phyloP scores from a whole-genome alignment of 2,797 vertebrate genomes.

The Sebastes hubbsi region DNA sequence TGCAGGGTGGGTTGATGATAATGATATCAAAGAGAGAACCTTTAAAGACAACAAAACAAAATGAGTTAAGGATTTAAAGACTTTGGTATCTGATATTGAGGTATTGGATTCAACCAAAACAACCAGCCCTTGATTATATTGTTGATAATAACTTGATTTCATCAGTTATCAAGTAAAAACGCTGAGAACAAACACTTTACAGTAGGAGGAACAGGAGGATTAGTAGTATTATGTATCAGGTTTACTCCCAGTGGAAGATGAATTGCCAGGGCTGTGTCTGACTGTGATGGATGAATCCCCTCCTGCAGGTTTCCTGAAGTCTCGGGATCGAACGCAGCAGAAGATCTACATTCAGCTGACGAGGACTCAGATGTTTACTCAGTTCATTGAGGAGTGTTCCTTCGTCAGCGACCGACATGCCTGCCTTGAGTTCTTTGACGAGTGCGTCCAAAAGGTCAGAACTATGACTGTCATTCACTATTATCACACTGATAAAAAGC shows the following conservation, averaged over 20 bases:
- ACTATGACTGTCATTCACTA: background rate
- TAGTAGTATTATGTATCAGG: too few relatives aligned
- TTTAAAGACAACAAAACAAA: too few relatives aligned
- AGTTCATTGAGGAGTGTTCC: constrained; percentile 96
- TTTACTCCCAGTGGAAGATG: too few relatives aligned
- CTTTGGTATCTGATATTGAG: too few relatives aligned
- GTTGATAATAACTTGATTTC: too few relatives aligned
- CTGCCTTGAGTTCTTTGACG: constrained; percentile 94
- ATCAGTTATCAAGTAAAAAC: too few relatives aligned
- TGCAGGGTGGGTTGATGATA: constrained; percentile 80
- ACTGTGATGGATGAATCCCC: background rate
- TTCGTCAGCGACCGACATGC: constrained; percentile 92
- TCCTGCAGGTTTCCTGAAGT: constrained; percentile 89
- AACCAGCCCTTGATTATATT: too few relatives aligned
- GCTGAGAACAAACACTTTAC: too few relatives aligned
- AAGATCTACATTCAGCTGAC: constrained; percentile 91
- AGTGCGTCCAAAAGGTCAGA: constrained; percentile 90
- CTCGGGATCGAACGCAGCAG: constrained; percentile 91
- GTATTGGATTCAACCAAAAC: background rate
- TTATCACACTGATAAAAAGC: background rate
- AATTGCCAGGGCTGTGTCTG: background rate
- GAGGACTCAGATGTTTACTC: constrained; percentile 94
- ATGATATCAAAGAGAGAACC: too few relatives aligned
- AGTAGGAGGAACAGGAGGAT: too few relatives aligned
- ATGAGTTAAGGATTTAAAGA: too few relatives aligned